These are phyloP conservation scores for Caradrina kadenii DNA, from an alignment of 2,888 invertebrate genomes.

Conservation along the genomic window DNA sequence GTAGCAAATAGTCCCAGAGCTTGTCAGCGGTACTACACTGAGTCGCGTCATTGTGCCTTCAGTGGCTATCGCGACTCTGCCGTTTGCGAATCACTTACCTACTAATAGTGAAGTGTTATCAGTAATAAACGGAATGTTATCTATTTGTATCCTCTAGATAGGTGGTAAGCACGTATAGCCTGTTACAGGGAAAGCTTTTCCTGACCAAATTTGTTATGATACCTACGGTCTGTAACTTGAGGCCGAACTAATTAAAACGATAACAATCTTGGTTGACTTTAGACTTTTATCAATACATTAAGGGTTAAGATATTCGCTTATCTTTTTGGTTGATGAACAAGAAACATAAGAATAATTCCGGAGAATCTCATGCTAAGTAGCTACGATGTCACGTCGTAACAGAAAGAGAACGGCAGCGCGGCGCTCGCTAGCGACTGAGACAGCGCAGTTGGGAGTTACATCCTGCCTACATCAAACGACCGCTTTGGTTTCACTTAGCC, in stretches of 20 bases:
- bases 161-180: neutral
- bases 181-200: constrained; percentile 8
- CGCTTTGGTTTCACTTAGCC: too few relatives aligned
- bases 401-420: neutral
- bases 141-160: constrained; percentile 26
- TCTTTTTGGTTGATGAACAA: too few relatives aligned
- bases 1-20: neutral
- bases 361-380: too few relatives aligned
- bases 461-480: too few relatives aligned
- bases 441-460: neutral
- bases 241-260: neutral
- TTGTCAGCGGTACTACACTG: neutral
- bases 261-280: neutral
- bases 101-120: constrained; percentile 30
- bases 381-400: neutral
- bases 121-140: constrained; percentile 36
- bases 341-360: too few relatives aligned
- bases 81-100: constrained; percentile 13
- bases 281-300: neutral
- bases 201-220: constrained; percentile 2
- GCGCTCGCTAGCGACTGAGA: neutral
- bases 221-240: neutral
- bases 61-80: neutral
- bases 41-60: too few relatives aligned
- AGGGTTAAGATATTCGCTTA: neutral